Percentiles rank a stretch among this genome's conserved stretches.
These are phyloP conservation scores for Drosophila antonietae DNA, from an alignment of 2,888 invertebrate genomes.

Conservation along the genomic window DNA sequence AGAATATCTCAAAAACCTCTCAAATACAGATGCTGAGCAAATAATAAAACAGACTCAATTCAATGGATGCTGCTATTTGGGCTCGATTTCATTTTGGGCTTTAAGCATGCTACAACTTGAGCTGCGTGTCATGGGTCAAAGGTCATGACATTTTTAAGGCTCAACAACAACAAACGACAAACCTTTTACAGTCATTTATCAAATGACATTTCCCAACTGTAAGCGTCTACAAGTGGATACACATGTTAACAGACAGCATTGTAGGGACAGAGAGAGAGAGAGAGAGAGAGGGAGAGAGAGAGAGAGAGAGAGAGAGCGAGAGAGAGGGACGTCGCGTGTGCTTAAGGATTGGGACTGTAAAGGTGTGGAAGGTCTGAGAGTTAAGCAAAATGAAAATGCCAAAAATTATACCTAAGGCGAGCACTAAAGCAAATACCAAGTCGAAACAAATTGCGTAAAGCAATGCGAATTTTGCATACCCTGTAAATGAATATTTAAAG, in stretches of 20 bases:
- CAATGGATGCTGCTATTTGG: neutral
- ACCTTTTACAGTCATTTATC: conserved; percentile 26
- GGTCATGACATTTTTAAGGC: conserved; percentile 39
- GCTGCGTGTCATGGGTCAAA: conserved; percentile 29
- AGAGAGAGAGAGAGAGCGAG: neutral
- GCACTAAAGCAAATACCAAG: conserved; percentile 18
- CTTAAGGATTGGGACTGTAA: neutral
- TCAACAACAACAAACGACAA: conserved; percentile 4
- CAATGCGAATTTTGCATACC: neutral
- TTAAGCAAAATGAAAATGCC: conserved; percentile 64
- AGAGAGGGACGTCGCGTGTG: neutral
- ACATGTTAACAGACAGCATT: conserved; percentile 39
- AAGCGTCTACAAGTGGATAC: conserved; percentile 46
- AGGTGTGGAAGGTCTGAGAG: conserved; percentile 9
- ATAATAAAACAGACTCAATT: neutral
- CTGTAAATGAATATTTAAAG: neutral
- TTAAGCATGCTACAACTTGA: conserved; percentile 14
- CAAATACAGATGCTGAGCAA: neutral
- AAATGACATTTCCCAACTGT: conserved; percentile 31
- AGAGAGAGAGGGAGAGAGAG: neutral
- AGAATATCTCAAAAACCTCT: neutral
- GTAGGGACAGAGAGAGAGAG: neutral
- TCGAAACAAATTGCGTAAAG: neutral
- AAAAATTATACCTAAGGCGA: conserved; percentile 63
- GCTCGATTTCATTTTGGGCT: neutral